Percentiles rank a stretch among this genome's conserved stretches.
phyloP scores from a whole-genome alignment of 2,888 invertebrate genomes.

The Bombylius discolor region DNA sequence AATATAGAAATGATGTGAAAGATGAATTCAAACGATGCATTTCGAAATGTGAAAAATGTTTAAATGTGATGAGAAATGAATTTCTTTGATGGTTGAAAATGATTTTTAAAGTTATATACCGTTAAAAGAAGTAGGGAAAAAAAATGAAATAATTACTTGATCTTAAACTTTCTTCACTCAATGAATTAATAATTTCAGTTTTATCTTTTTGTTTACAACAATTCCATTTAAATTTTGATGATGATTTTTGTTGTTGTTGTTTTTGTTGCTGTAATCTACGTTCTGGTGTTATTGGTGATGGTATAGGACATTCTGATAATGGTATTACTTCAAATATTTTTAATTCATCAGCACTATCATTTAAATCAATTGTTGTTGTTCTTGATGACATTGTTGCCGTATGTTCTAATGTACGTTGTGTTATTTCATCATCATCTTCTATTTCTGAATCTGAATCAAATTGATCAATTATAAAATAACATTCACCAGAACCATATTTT shows the following conservation, averaged over 20 bases:
- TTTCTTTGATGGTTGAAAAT: no score
- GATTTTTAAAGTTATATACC: no score
- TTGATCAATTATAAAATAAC: constrained; percentile 54
- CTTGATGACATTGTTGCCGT: not conserved
- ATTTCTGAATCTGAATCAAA: constrained; percentile 46
- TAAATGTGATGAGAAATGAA: no score
- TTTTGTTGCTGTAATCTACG: not conserved
- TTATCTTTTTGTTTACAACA: constrained; percentile 10
- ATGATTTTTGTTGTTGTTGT: not conserved
- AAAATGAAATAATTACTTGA: no score
- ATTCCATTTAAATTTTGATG: constrained; percentile 5
- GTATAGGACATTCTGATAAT: constrained; percentile 44
- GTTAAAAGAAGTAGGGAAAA: no score
- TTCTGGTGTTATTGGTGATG: constrained; percentile 19
- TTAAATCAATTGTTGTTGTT: constrained; percentile 17
- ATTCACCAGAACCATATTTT: constrained; percentile 70
- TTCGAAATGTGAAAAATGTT: no score
- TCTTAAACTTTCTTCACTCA: constrained; percentile 2
- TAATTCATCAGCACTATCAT: constrained; percentile 25
- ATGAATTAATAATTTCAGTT: constrained; percentile 4
- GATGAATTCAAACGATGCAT: no score
- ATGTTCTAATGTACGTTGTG: not conserved
- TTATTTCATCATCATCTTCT: constrained; percentile 14
- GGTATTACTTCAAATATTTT: constrained; percentile 50
- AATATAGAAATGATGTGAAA: no score